These are phyloP conservation scores for Australoheros scitulus DNA, from an alignment of 2,113 vertebrate genomes.

Conservation along the genomic window DNA sequence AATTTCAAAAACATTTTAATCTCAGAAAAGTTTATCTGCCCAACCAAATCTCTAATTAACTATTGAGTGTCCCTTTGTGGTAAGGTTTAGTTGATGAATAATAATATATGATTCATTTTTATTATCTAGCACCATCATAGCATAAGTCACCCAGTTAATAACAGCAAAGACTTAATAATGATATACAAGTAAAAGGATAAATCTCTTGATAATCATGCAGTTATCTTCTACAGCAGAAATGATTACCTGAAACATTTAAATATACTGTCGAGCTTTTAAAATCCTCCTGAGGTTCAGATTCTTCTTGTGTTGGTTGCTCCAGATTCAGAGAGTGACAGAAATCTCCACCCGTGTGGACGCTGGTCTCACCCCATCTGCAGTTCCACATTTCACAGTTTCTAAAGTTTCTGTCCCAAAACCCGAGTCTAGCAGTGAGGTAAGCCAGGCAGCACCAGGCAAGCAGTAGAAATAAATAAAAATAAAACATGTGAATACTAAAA, in stretches of 20 bases:
- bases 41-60: no score
- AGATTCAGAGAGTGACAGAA: slow-evolving; percentile 90
- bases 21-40: no score
- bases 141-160: neutral
- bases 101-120: neutral
- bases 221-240: neutral
- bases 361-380: slow-evolving; percentile 71
- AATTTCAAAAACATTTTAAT: no score
- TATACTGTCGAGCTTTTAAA: neutral
- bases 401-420: slow-evolving; percentile 93
- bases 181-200: neutral
- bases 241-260: neutral
- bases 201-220: neutral
- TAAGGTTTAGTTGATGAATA: no score
- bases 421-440: slow-evolving; percentile 92
- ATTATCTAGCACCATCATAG: neutral
- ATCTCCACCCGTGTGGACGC: slow-evolving; percentile 82
- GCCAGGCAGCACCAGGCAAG: slow-evolving; percentile 47
- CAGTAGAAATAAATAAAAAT: neutral
- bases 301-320: slow-evolving; percentile 77
- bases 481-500: neutral
- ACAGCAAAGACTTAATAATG: no score
- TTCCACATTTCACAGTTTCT: slow-evolving; percentile 94
- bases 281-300: slow-evolving; percentile 2
- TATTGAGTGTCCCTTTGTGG: neutral